Percentiles rank a stretch among this genome's conserved stretches.
Conservation (phyloP, 2,888 invertebrate genomes). For the Helleia helle region DNA sequence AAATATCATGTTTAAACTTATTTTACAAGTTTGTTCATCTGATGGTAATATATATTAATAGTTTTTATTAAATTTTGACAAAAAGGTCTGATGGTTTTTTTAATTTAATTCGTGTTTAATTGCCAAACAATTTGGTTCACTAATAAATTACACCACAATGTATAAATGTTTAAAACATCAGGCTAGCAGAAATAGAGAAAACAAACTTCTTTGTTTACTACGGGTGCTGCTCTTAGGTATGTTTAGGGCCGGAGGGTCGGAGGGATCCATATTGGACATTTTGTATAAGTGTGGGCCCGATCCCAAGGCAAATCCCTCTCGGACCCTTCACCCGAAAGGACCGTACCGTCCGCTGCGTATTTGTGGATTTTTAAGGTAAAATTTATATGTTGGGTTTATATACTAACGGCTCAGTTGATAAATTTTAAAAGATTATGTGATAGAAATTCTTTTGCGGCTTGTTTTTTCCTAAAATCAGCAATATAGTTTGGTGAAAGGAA, state of each 20-base stretch:
- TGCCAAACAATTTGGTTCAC: too few relatives aligned
- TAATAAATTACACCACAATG: too few relatives aligned
- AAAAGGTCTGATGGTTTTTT: too few relatives aligned
- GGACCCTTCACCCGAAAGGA: conserved; percentile 61
- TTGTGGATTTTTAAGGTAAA: conserved; percentile 74
- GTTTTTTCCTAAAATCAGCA: neutral
- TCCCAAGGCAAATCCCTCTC: conserved; percentile 71
- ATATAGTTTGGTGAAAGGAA: too few relatives aligned
- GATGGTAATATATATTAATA: too few relatives aligned
- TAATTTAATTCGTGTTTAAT: too few relatives aligned
- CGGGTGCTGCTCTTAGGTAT: conserved; percentile 44
- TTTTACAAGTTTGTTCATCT: too few relatives aligned
- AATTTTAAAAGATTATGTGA: conserved; percentile 26
- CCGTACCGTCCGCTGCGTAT: conserved; percentile 49
- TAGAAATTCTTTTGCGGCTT: conserved; percentile 13
- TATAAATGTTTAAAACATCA: too few relatives aligned
- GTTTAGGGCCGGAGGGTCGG: conserved; percentile 41
- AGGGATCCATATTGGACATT: conserved; percentile 67
- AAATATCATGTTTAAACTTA: too few relatives aligned
- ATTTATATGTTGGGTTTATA: conserved; percentile 53
- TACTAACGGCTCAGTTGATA: conserved; percentile 20
- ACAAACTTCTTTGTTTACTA: conserved; percentile 68
- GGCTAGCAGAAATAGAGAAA: conserved; percentile 38
- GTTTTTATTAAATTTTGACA: too few relatives aligned
- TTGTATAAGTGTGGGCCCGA: conserved; percentile 70